Percentiles rank a stretch among this genome's conserved stretches.
Evolutionary conservation across 2,888 invertebrate genomes (phyloP).

Genomic region (Drosophila hamatofila): DNA sequence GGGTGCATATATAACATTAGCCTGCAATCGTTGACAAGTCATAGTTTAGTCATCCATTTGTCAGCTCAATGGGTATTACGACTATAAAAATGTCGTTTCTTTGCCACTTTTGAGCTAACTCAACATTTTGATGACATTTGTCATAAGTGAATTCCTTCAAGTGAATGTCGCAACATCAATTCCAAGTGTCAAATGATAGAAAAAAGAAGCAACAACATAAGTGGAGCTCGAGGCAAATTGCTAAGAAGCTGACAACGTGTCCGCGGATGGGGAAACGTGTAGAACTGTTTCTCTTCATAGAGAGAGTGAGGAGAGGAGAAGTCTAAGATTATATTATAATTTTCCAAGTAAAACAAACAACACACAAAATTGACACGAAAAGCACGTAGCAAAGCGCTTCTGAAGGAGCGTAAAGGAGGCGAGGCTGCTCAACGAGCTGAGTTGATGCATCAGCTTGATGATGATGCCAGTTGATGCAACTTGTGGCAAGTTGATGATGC

Average conservation of each 20-base stretch:
- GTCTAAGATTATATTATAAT: constrained; percentile 73
- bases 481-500: constrained; percentile 14
- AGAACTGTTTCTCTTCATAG: background rate
- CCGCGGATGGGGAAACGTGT: constrained; percentile 42
- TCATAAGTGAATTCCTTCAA: constrained; percentile 54
- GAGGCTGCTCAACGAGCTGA: constrained; percentile 1
- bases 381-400: constrained; percentile 68
- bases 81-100: background rate
- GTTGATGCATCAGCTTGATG: constrained; percentile 3
- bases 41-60: constrained; percentile 27
- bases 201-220: constrained; percentile 25
- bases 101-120: constrained; percentile 1
- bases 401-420: constrained; percentile 51
- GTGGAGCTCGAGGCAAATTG: constrained; percentile 49
- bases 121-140: constrained; percentile 57
- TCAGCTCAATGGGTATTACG: constrained; percentile 3
- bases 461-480: constrained; percentile 11
- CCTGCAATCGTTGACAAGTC: constrained; percentile 17
- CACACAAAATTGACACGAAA: constrained; percentile 78
- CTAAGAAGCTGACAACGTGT: constrained; percentile 49
- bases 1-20: constrained; percentile 5
- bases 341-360: constrained; percentile 74
- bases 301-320: background rate
- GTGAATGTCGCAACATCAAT: constrained; percentile 53
- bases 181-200: constrained; percentile 69